Conservation (phyloP, 2,113 vertebrate genomes). For the Halichoeres trimaculatus region DNA sequence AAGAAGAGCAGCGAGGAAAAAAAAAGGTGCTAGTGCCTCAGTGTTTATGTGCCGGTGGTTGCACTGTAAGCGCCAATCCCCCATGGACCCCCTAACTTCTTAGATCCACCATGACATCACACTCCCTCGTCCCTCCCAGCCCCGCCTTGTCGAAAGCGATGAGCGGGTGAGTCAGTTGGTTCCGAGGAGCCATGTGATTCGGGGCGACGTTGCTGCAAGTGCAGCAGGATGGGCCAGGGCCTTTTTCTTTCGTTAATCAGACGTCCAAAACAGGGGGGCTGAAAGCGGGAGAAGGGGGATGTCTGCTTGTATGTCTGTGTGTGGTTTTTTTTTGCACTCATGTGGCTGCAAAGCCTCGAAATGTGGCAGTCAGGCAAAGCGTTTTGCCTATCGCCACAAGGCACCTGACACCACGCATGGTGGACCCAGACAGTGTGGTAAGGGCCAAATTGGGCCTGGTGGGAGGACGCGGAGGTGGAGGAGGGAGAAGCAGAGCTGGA, state of each 20-base stretch:
- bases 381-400: conserved; percentile 85
- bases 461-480: conserved; percentile 36
- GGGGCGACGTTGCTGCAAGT: conserved; percentile 85
- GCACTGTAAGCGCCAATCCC: conserved; percentile 34
- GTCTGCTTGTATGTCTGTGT: conserved; percentile 59
- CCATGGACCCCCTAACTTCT: conserved; percentile 38
- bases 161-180: conserved; percentile 86
- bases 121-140: conserved; percentile 81
- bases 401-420: conserved; percentile 85
- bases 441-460: conserved; percentile 52
- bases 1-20: not conserved
- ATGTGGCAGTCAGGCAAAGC: conserved; percentile 75
- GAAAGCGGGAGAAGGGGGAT: conserved; percentile 40
- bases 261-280: conserved; percentile 54
- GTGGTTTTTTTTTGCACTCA: conserved; percentile 48
- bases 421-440: conserved; percentile 68
- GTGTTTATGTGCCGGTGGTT: conserved; percentile 42
- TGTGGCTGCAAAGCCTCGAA: conserved; percentile 81
- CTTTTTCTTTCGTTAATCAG: conserved; percentile 84
- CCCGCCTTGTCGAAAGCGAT: conserved; percentile 87
- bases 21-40: conserved; percentile 30
- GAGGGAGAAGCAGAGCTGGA: conserved; percentile 12
- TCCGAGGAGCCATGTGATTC: conserved; percentile 85
- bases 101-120: conserved; percentile 73
- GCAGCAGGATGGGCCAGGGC: conserved; percentile 68